Percentiles rank a stretch among this genome's conserved stretches.
These are phyloP conservation scores for Synanthedon myopaeformis DNA, from an alignment of 2,888 invertebrate genomes.

Conservation along the genomic window DNA sequence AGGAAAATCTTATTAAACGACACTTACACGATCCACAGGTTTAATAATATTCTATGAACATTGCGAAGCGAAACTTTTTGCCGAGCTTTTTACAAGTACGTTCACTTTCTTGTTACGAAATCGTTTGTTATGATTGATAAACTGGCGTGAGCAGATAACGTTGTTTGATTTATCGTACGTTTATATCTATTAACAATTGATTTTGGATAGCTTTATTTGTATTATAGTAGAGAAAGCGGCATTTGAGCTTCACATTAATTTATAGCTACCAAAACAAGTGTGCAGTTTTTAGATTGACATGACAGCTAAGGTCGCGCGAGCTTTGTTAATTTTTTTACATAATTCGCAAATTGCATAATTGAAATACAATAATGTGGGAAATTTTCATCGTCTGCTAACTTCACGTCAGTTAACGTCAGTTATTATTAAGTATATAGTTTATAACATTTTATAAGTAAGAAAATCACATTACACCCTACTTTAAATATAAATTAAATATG, in stretches of 20 bases:
- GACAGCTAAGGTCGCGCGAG: not conserved
- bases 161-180: constrained; percentile 7
- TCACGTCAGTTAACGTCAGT: too few relatives aligned
- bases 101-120: constrained; percentile 28
- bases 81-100: constrained; percentile 10
- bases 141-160: constrained; percentile 25
- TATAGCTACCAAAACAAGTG: not conserved
- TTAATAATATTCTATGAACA: not conserved
- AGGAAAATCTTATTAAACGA: too few relatives aligned
- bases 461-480: too few relatives aligned
- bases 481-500: too few relatives aligned
- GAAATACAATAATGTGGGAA: too few relatives aligned
- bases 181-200: constrained; percentile 13
- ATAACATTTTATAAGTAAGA: too few relatives aligned
- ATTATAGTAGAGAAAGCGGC: not conserved
- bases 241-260: not conserved
- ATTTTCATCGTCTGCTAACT: too few relatives aligned
- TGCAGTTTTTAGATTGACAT: not conserved
- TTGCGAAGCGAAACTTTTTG: not conserved
- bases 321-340: too few relatives aligned
- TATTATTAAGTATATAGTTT: too few relatives aligned
- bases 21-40: not conserved
- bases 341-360: too few relatives aligned
- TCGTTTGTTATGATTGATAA: constrained; percentile 25
- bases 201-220: constrained; percentile 17